These are phyloP conservation scores for Yoshiicerus persimilis DNA, from an alignment of 1,140 invertebrate genomes.

Conservation along the genomic window DNA sequence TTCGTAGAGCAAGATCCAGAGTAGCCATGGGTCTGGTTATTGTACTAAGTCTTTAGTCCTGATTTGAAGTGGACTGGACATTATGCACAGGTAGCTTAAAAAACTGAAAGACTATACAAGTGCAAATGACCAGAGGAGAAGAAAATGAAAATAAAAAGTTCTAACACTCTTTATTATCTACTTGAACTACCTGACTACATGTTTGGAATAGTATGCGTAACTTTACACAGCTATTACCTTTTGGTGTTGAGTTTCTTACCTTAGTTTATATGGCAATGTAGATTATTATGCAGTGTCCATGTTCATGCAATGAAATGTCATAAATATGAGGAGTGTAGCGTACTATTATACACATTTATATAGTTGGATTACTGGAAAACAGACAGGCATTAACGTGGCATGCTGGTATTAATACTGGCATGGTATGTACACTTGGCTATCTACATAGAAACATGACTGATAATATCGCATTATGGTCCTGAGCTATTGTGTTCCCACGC, in stretches of 20 bases:
- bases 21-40: not conserved
- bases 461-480: constrained; percentile 33
- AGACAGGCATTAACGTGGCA: constrained; percentile 21
- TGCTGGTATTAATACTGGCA: not conserved
- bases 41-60: not conserved
- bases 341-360: no score
- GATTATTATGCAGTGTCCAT: not conserved
- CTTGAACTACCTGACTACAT: not conserved
- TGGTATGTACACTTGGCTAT: not conserved
- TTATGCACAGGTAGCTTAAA: not conserved
- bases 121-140: constrained; percentile 14
- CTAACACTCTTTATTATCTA: not conserved
- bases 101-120: constrained; percentile 2
- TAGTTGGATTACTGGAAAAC: not conserved
- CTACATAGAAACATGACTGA: constrained; percentile 22
- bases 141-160: not conserved
- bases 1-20: not conserved
- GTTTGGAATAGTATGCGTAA: not conserved
- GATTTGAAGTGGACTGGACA: not conserved
- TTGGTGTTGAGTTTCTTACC: not conserved
- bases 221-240: not conserved
- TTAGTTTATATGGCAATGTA: no score
- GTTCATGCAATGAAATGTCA: not conserved
- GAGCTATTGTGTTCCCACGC: constrained; percentile 38
- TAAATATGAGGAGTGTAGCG: not conserved